Evolutionary conservation across 2,888 invertebrate genomes (phyloP).

Genomic region (Xanthorhoe designata): DNA sequence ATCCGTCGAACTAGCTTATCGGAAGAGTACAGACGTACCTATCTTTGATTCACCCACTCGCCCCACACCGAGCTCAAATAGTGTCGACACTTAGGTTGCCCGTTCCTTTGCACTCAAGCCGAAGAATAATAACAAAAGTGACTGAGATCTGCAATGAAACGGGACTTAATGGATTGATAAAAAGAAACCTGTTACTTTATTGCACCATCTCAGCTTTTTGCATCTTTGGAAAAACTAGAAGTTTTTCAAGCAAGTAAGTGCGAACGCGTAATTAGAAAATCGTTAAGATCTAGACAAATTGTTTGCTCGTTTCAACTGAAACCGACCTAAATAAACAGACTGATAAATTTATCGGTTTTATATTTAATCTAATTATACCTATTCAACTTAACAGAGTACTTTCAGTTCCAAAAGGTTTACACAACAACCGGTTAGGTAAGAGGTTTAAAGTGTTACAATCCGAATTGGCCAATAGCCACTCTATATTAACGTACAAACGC

Average conservation of each 20-base stretch:
- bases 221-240: neutral
- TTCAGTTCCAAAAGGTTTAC: constrained; percentile 29
- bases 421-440: neutral
- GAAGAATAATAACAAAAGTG: constrained; percentile 10
- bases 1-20: constrained; percentile 67
- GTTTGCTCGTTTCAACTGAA: constrained; percentile 39
- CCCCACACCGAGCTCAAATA: constrained; percentile 42
- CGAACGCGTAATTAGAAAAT: constrained; percentile 41
- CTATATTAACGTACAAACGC: neutral
- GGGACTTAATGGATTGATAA: neutral
- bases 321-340: constrained; percentile 42
- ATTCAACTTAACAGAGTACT: constrained; percentile 44
- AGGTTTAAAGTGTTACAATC: neutral
- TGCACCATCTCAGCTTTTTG: neutral
- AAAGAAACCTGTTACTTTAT: neutral
- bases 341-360: constrained; percentile 48
- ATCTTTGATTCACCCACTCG: constrained; percentile 60
- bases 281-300: constrained; percentile 46
- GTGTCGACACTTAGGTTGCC: constrained; percentile 44
- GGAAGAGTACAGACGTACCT: constrained; percentile 56
- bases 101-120: constrained; percentile 20
- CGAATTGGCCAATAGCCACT: neutral
- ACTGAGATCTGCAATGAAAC: neutral
- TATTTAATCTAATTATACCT: constrained; percentile 47
- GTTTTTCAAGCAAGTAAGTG: neutral